Evolutionary conservation across 2,888 invertebrate species (phyloP), one percentile per base, ranked within the genome.

Genomic region (Drosophila affinis): DNA sequence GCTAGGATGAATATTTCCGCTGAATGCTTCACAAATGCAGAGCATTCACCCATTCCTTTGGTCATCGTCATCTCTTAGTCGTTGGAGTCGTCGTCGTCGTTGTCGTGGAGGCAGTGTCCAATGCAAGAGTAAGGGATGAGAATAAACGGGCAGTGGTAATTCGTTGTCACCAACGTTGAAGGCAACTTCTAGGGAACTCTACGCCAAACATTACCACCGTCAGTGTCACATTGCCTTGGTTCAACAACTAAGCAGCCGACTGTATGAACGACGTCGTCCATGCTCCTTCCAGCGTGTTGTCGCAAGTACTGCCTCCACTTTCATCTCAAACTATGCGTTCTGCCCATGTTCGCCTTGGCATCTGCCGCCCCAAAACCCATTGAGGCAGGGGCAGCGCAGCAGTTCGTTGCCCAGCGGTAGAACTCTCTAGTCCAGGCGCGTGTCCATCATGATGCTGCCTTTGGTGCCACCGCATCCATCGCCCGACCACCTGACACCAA

Each of bases 401-500:
- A 39, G 39, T 39, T 55, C 53, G 53, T 48, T 21, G 3, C 54
- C 64, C 64, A 58, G 51, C 58, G 48, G 57, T 47, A 24, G 48
- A 29, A 24, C 58, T 21, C 72, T 77, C 68, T 69, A 73, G 58
- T 67, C 46, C 76, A 73, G 69, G 78, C 79, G 81, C 82, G 81
- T 84, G 89, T 85, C 85, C 86, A 85, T 87, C 87, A 81, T 75
- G 79, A 81, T 75, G 79, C 58, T 75, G 78, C 72, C 53, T 53
- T 65, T 68, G 57, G 74, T 78, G 77, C 75, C 83, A 77, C 72
- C 80, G 75, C 81, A 78, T 88, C 76, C 80, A 83, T 85, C 78
- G 80, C 81, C 88, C 87, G 80, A 89, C 88, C 91, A 89, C 85
- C 88, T 88, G 88, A 90, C 88, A 88, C 87, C 88, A 87, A 91